A percentile compares a stretch with the other conserved stretches of the same genome.
Evolutionary conservation across 2,797 vertebrate genomes (phyloP).

Genomic region (Phyllotis vaccarum): DNA sequence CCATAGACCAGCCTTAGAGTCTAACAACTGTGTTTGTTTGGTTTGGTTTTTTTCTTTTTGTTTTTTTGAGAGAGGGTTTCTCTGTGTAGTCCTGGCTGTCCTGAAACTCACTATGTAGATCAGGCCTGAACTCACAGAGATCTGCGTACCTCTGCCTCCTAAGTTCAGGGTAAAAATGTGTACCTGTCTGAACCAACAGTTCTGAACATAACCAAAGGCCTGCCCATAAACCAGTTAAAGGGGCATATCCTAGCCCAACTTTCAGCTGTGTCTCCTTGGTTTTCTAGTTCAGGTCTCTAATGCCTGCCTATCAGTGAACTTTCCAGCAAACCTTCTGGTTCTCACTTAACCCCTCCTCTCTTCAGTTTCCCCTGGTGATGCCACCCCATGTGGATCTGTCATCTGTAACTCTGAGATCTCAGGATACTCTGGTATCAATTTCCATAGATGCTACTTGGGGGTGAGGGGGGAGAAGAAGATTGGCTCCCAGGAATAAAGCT

Average conservation of each 20-base stretch:
- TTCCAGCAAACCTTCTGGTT: neutral
- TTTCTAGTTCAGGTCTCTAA: neutral
- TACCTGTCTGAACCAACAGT: neutral
- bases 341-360: neutral
- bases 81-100: neutral
- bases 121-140: neutral
- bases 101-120: neutral
- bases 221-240: neutral
- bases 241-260: neutral
- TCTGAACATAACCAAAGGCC: neutral
- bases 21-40: neutral
- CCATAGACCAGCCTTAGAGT: neutral
- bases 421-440: neutral
- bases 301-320: neutral
- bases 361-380: neutral
- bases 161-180: neutral
- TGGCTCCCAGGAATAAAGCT: neutral
- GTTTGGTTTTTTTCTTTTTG: neutral
- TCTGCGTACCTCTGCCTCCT: neutral
- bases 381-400: neutral
- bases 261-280: neutral
- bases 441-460: neutral
- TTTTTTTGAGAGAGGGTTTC: neutral
- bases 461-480: neutral
- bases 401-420: neutral